Conservation (phyloP, 2,113 vertebrate species). For the Columba livia region DNA sequence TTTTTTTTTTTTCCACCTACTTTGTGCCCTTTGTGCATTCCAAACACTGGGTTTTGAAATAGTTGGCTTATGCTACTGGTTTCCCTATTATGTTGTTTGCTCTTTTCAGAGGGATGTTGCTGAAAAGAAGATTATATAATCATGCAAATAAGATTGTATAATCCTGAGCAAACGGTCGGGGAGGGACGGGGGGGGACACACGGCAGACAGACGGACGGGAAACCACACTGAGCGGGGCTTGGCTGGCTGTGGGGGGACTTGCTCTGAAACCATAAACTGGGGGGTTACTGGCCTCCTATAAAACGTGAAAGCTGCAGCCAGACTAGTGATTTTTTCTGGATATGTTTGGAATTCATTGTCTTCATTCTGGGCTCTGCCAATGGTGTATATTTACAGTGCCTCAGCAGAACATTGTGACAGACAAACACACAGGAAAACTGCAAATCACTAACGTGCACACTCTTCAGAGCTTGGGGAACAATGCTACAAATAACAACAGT, state of each 20-base stretch:
- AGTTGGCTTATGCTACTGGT: constrained; percentile 56
- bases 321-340: not conserved
- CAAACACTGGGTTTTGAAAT: constrained; percentile 59
- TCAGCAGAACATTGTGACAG: not conserved
- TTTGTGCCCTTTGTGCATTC: constrained; percentile 59
- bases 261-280: not conserved
- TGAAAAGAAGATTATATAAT: constrained; percentile 77
- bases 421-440: not conserved
- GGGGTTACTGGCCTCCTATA: not conserved
- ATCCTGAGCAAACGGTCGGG: constrained; percentile 53
- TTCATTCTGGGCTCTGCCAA: constrained; percentile 23
- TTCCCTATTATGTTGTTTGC: constrained; percentile 70
- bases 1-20: fast-evolving
- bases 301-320: not conserved
- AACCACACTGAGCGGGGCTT: not conserved
- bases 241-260: not conserved
- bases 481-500: not conserved
- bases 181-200: not conserved
- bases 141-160: constrained; percentile 70
- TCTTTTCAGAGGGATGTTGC: constrained; percentile 71
- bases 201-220: not conserved
- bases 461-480: not conserved
- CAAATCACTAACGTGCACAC: not conserved
- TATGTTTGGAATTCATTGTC: constrained; percentile 11
- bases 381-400: not conserved